Conservation (phyloP, 2,797 vertebrate species). For the Anguilla pacifica region DNA sequence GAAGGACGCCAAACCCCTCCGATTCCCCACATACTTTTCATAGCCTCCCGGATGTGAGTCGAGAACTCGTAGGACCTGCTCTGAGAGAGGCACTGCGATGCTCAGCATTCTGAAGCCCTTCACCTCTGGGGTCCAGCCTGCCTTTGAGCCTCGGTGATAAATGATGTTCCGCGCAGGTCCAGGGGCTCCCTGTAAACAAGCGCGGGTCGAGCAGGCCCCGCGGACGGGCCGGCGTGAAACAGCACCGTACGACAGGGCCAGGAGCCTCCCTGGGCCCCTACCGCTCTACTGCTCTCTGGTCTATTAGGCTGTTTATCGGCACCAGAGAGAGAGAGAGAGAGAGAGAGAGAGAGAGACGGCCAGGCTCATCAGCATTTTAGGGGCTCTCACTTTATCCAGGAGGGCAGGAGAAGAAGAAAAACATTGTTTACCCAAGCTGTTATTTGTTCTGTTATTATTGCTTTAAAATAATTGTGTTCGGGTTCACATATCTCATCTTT, state of each 20-base stretch:
- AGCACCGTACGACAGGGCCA: conserved; percentile 47
- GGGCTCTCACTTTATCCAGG: conserved; percentile 54
- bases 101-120: background rate
- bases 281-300: conserved; percentile 48
- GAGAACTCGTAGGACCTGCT: background rate
- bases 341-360: conserved; percentile 60
- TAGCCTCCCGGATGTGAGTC: background rate
- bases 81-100: background rate
- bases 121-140: background rate
- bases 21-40: background rate
- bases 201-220: background rate
- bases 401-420: conserved; percentile 56
- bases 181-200: conserved; percentile 2
- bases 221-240: conserved; percentile 41
- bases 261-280: conserved; percentile 51
- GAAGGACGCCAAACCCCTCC: background rate
- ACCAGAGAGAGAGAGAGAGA: conserved; percentile 56
- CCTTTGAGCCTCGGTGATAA: conserved; percentile 3
- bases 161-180: background rate
- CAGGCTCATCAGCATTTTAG: conserved; percentile 57
- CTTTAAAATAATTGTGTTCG: conserved; percentile 60
- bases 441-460: conserved; percentile 54
- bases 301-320: conserved; percentile 60
- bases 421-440: conserved; percentile 60
- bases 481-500: conserved; percentile 57